Evolutionary conservation across 1,140 invertebrate species (phyloP).

Genomic region (Alviniconcha marisindica): DNA sequence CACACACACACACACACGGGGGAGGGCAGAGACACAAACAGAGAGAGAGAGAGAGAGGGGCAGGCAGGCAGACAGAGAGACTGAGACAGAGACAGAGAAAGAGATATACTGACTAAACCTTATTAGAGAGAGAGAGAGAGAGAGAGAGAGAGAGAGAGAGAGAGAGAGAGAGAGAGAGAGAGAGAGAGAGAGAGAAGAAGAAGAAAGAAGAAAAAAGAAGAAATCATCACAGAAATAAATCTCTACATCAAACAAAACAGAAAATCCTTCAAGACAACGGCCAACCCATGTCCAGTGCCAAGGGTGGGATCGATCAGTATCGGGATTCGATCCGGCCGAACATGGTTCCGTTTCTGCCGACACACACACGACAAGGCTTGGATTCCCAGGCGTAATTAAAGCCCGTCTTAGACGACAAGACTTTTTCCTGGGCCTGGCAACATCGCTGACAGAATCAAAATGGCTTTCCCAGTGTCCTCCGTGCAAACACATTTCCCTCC

Average conservation of each 20-base stretch:
- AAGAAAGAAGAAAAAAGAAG: neutral
- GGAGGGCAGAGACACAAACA: neutral
- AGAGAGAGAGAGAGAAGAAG: neutral
- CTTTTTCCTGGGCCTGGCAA: neutral
- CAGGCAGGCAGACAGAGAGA: neutral
- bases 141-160: neutral
- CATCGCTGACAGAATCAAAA: conserved; percentile 38
- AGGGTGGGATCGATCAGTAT: neutral
- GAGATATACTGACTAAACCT: too few species aligned
- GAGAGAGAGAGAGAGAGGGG: neutral
- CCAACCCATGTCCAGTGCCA: neutral
- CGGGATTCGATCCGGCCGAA: conserved; percentile 26
- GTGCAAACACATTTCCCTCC: neutral
- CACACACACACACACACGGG: too few species aligned
- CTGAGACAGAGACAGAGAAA: neutral
- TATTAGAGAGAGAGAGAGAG: too few species aligned
- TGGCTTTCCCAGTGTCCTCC: neutral
- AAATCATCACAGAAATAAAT: neutral
- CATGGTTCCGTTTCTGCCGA: conserved; percentile 28
- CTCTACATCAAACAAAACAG: neutral
- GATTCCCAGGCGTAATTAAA: conserved; percentile 35
- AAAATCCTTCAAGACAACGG: neutral
- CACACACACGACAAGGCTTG: conserved; percentile 1
- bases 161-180: neutral
- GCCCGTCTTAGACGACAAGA: neutral